Base-by-base conservation (phyloP, 2,888 invertebrate species). In the Agriopis leucophaearia region DNA sequence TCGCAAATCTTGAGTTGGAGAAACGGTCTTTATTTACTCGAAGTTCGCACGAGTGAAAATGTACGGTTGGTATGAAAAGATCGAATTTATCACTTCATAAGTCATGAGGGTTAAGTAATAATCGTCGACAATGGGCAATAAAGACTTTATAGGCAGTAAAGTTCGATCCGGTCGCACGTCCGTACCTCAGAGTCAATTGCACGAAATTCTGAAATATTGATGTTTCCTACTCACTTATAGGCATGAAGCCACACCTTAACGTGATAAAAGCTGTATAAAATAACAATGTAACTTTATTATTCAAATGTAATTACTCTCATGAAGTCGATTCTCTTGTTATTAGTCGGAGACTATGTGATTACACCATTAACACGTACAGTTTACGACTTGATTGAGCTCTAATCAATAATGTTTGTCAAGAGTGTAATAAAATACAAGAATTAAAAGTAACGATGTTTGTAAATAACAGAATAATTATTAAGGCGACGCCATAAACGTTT, bases 21-120 rank as follows among this genome's bases (percentile, higher is more conserved):
- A 71, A 71, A 79, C 77, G 75, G 70, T 78, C 75, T 79, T 81
- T 83, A 83, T 84, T 81, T 82, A 75, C 80, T 74, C 69, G 74
- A 71, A 73, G 75, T 75, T 79, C 75, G 79, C 79, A 79, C 75
- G 77, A 78, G 77, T 80, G 77, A 81, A 85, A 82, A 80, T 80
- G 82, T 81, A 84, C 80, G 83, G 82, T 81, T 81, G 87, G 86
- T 85, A 89, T 89, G 87, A 85, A 86, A 86, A 89, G 87, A 88
- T 88, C 85, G 87, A 90, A 90, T 91, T 93, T 92, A 92, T 92
- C 90, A 91, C 92, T 91, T 91, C 91, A 92, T 92, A 93, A 92
- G 91, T 92, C 92, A 91, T 89, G 87, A 89, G 91, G 91, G 92
- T 90, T 91, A 90, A 91, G 92, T 92, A 92, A 92, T 93, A 92